Evolutionary conservation across 1,140 invertebrate genomes (phyloP), one percentile per base, ranked within the genome.

Genomic region (Drosophila mauritiana): DNA sequence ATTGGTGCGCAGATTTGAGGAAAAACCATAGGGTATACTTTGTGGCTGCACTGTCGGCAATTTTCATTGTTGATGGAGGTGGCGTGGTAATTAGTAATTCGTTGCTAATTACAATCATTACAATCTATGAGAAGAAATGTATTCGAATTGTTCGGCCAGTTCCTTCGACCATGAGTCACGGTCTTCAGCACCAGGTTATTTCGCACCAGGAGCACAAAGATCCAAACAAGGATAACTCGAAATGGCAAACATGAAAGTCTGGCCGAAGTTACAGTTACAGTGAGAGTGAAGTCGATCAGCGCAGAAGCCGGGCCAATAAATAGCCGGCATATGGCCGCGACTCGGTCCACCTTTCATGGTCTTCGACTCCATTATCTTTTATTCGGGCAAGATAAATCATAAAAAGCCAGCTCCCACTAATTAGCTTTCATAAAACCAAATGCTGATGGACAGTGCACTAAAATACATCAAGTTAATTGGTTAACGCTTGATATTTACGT

Each of bases 401-500:
- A 76, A 80, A 84, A 7, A 51, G 58, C 67, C 59, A 73, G 63
- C 48, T 59, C 52, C 27, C 55, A 43, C 56, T 85, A 85, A 85
- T 85, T 78, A 85, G 81, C 42, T 69, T 73, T 78, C 76, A 65
- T 85, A 80, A 85, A 80, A 76, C 70, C 51, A 55, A 73, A 49
- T 55, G 27, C 48, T 73, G 48, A 73, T 51, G 67, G 48, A 37
- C 42, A 43, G 36, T 37, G 15, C 17, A 31, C 13, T 36, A 42
- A 49, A 52, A 45, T 45, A 52, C 49, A 53, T 58, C 64, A 68
- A 37, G 70, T 88, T 86, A 86, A 86, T 86, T 86, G 82, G 69
- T 86, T 61, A 83, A 73, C 75, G 82, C 78, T 83, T 77, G 65
- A 82, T 78, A 86, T 86, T 86, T 79, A 88, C 82, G 83, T 64